Evolutionary conservation across 1,140 invertebrate genomes (phyloP), one percentile per base, ranked within the genome.

Genomic region (Ylistrum balloti): DNA sequence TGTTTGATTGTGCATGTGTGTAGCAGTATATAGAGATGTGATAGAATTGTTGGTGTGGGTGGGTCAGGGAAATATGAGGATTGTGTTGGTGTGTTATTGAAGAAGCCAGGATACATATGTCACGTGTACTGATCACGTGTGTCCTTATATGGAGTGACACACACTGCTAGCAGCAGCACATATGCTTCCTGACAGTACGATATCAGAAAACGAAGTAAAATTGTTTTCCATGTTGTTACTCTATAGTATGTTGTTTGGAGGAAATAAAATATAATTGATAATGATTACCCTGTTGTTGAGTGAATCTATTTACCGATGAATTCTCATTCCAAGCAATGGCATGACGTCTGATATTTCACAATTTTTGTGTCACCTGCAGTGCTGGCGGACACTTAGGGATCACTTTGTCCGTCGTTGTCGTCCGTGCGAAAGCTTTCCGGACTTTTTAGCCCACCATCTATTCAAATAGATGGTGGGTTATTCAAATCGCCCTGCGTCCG

Each of bases 161-260:
- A 74, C 56, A 45, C 17, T 17, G 17, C 41, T 13, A 74, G 56
- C 56, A 74, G n/a, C 17, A n/a, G 28, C 22, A 74, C 17, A 74
- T 74, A 28, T 74, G 56, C 56, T 74, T n/a, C 56, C 56, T 74
- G 56, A 45, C 5, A 17, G 56, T 74, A 74, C n/a, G n/a, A 17
- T 28, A 28, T 74, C 45, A 17, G 56, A 38, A 13, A 45, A 45
- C 17, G 41, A 74, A 74, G 28, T 74, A 17, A 28, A n/a, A 74
- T 17, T 74, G 56, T 74, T 74, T 74, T 74, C 56, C 56, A 74
- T 74, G 56, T 74, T 74, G 56, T 74, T 74, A 74, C 28, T 74
- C 56, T 74, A 74, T 74, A 74, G 56, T 74, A 74, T 74, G 56
- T 74, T 74, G 56, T 74, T 74, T 74, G 56, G 56, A 74, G 56